Evolutionary conservation across 2,888 invertebrate genomes (phyloP).

Genomic region (Marronus borbonicus): DNA sequence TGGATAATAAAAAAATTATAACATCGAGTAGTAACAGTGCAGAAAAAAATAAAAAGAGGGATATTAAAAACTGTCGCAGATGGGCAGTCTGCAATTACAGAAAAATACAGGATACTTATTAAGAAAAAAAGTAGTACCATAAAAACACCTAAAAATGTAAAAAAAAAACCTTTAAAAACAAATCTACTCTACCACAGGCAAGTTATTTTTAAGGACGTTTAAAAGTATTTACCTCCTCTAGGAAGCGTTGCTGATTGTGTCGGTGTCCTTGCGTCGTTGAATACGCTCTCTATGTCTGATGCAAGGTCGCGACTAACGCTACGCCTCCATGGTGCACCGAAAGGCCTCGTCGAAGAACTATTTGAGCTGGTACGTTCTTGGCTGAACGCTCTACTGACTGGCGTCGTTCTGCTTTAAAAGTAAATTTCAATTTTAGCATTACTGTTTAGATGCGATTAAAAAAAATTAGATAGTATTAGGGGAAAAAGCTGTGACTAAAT

Average conservation of each 20-base stretch:
- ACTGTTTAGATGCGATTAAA: too few relatives aligned
- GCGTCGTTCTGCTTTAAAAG: conserved; percentile 65
- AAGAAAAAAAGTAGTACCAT: conserved; percentile 52
- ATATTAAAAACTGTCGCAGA: conserved; percentile 47
- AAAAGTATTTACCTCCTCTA: conserved; percentile 79
- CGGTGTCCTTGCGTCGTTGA: conserved; percentile 75
- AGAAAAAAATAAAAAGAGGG: conserved; percentile 54
- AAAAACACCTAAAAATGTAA: conserved; percentile 53
- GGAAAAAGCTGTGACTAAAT: too few relatives aligned
- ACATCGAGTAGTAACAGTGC: conserved; percentile 53
- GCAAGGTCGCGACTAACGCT: conserved; percentile 79
- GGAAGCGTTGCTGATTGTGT: conserved; percentile 74
- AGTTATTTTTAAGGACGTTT: conserved; percentile 54
- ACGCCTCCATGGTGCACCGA: conserved; percentile 74
- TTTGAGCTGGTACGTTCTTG: conserved; percentile 63
- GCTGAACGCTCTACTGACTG: conserved; percentile 69
- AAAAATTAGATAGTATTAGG: too few relatives aligned
- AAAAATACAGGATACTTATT: conserved; percentile 54
- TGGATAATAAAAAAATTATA: conserved; percentile 41
- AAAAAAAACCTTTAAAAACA: conserved; percentile 54
- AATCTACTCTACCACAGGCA: conserved; percentile 57
- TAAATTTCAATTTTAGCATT: conserved; percentile 21
- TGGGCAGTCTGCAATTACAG: conserved; percentile 41
- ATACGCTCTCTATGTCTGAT: conserved; percentile 83
- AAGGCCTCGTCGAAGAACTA: conserved; percentile 58